phyloP scores from a whole-genome alignment of 1,140 invertebrate genomes.

The Orchesella cincta region DNA sequence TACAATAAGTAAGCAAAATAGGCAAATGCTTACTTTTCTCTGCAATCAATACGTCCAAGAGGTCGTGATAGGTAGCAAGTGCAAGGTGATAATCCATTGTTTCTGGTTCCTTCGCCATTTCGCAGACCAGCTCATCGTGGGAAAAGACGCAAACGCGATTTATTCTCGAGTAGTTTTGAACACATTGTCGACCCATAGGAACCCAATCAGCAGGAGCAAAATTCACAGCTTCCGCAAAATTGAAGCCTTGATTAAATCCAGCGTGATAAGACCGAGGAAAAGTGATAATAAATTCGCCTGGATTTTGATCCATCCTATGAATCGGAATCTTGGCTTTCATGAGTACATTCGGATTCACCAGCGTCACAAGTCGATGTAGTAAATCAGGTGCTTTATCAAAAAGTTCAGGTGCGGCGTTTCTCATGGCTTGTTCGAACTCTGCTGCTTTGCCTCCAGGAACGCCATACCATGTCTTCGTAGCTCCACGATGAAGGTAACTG shows the following conservation, averaged over 20 bases:
- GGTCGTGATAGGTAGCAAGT: conserved; percentile 88
- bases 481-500: conserved; percentile 59
- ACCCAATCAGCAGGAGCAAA: conserved; percentile 99
- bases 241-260: conserved; percentile 99
- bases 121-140: conserved; percentile 98
- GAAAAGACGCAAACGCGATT: conserved; percentile 97
- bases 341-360: conserved; percentile 96
- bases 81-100: conserved; percentile 82
- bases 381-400: conserved; percentile 93
- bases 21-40: conserved; percentile 63
- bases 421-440: conserved; percentile 93
- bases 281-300: conserved; percentile 99
- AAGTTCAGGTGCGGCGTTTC: conserved; percentile 88
- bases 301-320: conserved; percentile 87
- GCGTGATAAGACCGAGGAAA: conserved; percentile 99
- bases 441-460: conserved; percentile 91
- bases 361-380: conserved; percentile 95
- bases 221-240: conserved; percentile 99
- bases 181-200: conserved; percentile 88
- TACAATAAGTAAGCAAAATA: too few species aligned
- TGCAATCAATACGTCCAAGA: conserved; percentile 86
- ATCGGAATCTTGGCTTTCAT: conserved; percentile 77
- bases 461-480: conserved; percentile 89
- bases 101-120: conserved; percentile 90
- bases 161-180: conserved; percentile 90